These are phyloP conservation scores for Oceanites oceanicus DNA, from an alignment of 2,113 vertebrate species.

Conservation along the genomic window DNA sequence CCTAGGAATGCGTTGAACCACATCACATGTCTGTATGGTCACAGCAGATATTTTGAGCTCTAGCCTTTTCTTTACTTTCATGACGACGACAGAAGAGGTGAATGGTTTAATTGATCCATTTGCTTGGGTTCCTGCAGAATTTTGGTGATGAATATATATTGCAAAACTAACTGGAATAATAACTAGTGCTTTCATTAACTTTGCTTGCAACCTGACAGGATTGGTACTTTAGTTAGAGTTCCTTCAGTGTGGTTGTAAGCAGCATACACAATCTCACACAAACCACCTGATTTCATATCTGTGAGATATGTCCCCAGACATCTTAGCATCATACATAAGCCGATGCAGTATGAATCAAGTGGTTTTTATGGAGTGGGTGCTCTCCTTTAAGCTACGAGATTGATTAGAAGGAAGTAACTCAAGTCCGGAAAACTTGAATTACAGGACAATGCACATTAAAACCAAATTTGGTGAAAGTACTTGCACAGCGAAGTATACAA, in stretches of 20 bases:
- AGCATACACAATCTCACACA: neutral
- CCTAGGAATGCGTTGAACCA: neutral
- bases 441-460: neutral
- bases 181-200: neutral
- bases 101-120: neutral
- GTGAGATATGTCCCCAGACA: neutral
- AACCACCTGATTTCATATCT: neutral
- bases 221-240: neutral
- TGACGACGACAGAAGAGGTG: neutral
- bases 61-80: neutral
- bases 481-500: neutral
- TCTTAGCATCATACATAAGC: neutral
- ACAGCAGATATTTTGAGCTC: neutral
- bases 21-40: neutral
- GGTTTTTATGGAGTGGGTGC: neutral
- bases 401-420: neutral
- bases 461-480: neutral
- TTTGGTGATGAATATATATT: neutral
- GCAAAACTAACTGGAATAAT: neutral
- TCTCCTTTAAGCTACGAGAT: neutral
- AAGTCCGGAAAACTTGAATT: neutral
- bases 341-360: neutral
- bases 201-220: neutral
- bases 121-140: neutral
- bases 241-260: neutral